Percentiles rank a stretch among this genome's conserved stretches.
phyloP scores from a whole-genome alignment of 2,888 invertebrate species.

The Gymnosoma rotundatum region DNA sequence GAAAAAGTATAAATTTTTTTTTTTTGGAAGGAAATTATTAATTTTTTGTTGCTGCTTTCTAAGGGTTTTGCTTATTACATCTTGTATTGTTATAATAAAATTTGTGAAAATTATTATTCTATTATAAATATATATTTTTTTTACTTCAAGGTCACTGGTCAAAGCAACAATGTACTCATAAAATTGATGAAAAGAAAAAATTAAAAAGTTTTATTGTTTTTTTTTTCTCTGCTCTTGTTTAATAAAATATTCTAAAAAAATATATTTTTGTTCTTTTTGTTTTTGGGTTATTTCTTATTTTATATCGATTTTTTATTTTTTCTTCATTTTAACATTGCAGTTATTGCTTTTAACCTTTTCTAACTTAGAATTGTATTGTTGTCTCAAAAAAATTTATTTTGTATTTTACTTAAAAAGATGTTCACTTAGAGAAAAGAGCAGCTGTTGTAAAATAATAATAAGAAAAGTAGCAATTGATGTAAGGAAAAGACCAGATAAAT shows the following conservation, averaged over 20 bases:
- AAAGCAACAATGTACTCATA: neutral
- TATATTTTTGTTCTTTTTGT: neutral
- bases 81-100: too few species aligned
- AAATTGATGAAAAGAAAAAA: too few species aligned
- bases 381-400: neutral
- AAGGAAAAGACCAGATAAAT: conserved; percentile 8
- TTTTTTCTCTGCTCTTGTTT: too few species aligned
- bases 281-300: neutral
- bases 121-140: conserved; percentile 15
- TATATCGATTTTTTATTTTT: neutral
- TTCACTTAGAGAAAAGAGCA: conserved; percentile 14
- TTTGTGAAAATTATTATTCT: neutral
- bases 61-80: too few species aligned
- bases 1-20: too few species aligned
- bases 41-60: too few species aligned
- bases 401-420: conserved; percentile 18
- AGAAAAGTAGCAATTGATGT: conserved; percentile 8
- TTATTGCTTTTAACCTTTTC: neutral
- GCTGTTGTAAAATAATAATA: neutral
- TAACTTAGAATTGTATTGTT: conserved; percentile 8
- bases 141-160: conserved; percentile 18
- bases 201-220: too few species aligned
- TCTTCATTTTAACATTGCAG: neutral
- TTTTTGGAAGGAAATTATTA: too few species aligned
- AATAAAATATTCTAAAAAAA: too few species aligned